Conservation (phyloP, 2,797 vertebrate species). For the Sebastes variabilis region DNA sequence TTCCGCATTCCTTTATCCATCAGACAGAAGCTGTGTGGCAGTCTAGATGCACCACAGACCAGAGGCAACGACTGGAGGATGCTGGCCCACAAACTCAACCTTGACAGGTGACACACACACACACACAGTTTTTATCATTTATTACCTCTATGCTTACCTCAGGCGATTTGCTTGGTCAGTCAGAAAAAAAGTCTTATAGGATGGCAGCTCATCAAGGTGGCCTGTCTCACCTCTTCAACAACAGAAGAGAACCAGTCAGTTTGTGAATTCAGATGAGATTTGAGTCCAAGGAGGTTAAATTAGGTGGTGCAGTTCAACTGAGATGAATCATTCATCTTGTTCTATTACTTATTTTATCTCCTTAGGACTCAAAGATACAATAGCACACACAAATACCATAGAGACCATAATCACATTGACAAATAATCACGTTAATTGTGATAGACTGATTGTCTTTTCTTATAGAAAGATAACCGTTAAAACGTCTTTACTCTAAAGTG, state of each 20-base stretch:
- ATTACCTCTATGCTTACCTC: not conserved
- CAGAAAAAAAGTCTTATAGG: not conserved
- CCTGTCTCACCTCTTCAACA: not conserved
- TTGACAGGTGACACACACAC: conserved; percentile 88
- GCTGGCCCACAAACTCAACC: conserved; percentile 95
- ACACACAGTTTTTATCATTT: not conserved
- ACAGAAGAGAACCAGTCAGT: not conserved
- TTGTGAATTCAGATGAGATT: not conserved
- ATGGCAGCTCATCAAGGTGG: not conserved
- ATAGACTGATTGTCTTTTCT: not conserved
- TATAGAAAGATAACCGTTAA: not conserved
- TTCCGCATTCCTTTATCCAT: conserved; percentile 97
- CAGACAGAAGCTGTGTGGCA: conserved; percentile 96
- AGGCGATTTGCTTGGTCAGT: not conserved
- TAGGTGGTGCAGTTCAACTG: not conserved
- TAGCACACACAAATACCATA: not conserved
- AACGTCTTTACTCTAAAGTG: not conserved
- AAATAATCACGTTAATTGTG: not conserved
- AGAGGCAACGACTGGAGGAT: conserved; percentile 98
- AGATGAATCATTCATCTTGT: not conserved
- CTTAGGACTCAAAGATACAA: not conserved
- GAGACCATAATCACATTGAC: not conserved
- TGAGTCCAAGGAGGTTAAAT: not conserved
- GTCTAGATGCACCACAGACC: conserved; percentile 95
- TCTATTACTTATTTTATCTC: not conserved